A percentile compares a stretch with the other conserved stretches of the same genome.
phyloP scores from a whole-genome alignment of 2,888 invertebrate species.

The Tupiocoris notatus region DNA sequence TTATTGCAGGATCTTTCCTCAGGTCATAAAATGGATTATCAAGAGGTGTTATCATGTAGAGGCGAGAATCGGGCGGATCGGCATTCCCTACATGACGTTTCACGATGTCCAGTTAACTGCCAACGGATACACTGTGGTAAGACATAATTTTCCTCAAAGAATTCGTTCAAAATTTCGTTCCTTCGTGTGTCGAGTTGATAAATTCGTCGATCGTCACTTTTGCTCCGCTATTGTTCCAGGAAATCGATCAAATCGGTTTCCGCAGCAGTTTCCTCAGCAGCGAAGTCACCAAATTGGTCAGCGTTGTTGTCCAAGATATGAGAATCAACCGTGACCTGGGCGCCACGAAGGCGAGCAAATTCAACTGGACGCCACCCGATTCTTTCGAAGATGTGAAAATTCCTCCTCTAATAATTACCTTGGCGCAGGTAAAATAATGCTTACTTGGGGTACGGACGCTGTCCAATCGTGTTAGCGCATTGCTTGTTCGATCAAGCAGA shows the following conservation, averaged over 20 bases:
- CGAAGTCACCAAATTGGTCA: slow-evolving; percentile 79
- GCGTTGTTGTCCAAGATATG: slow-evolving; percentile 77
- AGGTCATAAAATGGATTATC: slow-evolving; percentile 74
- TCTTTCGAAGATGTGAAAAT: slow-evolving; percentile 61
- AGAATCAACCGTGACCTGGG: slow-evolving; percentile 74
- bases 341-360: slow-evolving; percentile 43
- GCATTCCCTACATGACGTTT: slow-evolving; percentile 74
- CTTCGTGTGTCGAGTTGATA: no score
- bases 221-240: no score
- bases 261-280: slow-evolving; percentile 86
- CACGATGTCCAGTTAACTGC: slow-evolving; percentile 78
- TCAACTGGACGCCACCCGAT: slow-evolving; percentile 45
- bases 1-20: slow-evolving; percentile 70
- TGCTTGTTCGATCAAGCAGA: no score
- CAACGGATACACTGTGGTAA: slow-evolving; percentile 74
- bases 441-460: no score
- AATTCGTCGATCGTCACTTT: no score
- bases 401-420: slow-evolving; percentile 75
- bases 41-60: slow-evolving; percentile 76
- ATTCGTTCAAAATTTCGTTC: no score
- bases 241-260: slow-evolving; percentile 79
- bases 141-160: no score
- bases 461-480: no score
- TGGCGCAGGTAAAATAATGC: slow-evolving; percentile 84
- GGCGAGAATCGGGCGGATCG: slow-evolving; percentile 76